Evolutionary conservation across 2,113 vertebrate genomes (phyloP), one percentile per base, ranked within the genome.

Genomic region (Leptocoma aspasia): DNA sequence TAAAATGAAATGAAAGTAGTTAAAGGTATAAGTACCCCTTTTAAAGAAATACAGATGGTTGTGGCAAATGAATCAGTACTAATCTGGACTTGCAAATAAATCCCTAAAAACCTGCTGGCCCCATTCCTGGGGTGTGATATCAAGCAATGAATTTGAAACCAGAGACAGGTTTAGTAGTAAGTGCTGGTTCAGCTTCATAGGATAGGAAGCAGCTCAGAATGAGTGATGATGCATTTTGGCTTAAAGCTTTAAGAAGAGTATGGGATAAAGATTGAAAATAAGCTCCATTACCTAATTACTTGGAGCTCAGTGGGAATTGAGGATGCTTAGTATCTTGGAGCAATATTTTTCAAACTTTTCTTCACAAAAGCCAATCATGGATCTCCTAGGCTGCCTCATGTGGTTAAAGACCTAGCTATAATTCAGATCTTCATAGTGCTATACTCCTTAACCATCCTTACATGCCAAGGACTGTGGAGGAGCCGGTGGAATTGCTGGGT

Each of bases 31-130:
- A 96, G 57, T 89, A 80, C 52, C 33, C 24, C 52, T 90, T 77
- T 70, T 75, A 45, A 60, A 59, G 86, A 84, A 82, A 94, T 83
- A 87, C 44, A 94, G 86, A 95, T 90, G 66, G 30, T 82, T 96
- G 92, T 95, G 75, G 53, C 77, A 95, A 97, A 95, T 90, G 44
- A 91, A 77, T 93, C 94, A 92, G 68, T 86, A 78, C 86, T 93
- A 95, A 97, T 96, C 95, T 96, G 54, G 86, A 78, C 94, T 96
- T 96, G 84, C 77, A 96, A 95, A 94, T 94, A 97, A 97, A 97
- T 96, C 91, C 64, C 72, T 84, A 92, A 93, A 97, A 97, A 94
- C 65, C 86, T 95, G 95, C 95, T 96, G 88, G 87, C 50, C 37
- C 54, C n/a, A 79, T 90, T 93, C 82, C 92, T 97, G 81, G 72